Percentiles rank a stretch among this genome's conserved stretches.
Evolutionary conservation across 1,140 invertebrate species (phyloP).

Genomic region (Galleria mellonella): DNA sequence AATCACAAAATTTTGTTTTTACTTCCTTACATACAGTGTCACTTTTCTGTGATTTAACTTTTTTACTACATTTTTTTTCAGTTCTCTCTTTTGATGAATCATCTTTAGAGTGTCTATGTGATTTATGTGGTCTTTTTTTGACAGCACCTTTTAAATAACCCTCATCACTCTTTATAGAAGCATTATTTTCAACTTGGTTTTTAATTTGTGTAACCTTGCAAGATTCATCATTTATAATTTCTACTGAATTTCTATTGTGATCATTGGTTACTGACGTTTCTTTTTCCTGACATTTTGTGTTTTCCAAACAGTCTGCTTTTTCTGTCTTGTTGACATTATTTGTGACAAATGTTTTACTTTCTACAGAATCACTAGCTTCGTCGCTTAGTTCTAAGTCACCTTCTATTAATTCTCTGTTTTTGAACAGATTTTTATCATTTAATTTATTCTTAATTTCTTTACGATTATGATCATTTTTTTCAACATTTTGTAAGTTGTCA

Average conservation of each 20-base stretch:
- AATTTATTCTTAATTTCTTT: too few relatives aligned
- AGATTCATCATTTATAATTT: slow-evolving; percentile 5
- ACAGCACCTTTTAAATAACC: too few relatives aligned
- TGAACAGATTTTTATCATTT: too few relatives aligned
- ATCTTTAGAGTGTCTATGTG: too few relatives aligned
- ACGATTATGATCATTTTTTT: too few relatives aligned
- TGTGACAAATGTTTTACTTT: background rate
- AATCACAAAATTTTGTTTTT: slow-evolving; percentile 46
- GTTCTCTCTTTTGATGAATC: too few relatives aligned
- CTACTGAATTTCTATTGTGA: slow-evolving; percentile 1
- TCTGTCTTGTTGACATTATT: background rate
- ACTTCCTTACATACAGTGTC: slow-evolving; percentile 16
- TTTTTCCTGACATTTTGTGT: background rate
- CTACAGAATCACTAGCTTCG: slow-evolving; percentile 41
- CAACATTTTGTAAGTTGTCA: too few relatives aligned
- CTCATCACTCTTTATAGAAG: too few relatives aligned
- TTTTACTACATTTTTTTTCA: background rate
- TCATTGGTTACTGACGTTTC: slow-evolving; percentile 1
- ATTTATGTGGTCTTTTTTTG: too few relatives aligned
- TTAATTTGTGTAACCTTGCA: background rate
- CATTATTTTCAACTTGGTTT: too few relatives aligned
- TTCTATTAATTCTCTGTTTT: slow-evolving; percentile 14
- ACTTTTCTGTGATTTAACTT: slow-evolving; percentile 7
- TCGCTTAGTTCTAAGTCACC: slow-evolving; percentile 59
- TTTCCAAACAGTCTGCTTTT: background rate